Evolutionary conservation across 1,140 invertebrate genomes (phyloP).

Genomic region (Drosophila azteca): DNA sequence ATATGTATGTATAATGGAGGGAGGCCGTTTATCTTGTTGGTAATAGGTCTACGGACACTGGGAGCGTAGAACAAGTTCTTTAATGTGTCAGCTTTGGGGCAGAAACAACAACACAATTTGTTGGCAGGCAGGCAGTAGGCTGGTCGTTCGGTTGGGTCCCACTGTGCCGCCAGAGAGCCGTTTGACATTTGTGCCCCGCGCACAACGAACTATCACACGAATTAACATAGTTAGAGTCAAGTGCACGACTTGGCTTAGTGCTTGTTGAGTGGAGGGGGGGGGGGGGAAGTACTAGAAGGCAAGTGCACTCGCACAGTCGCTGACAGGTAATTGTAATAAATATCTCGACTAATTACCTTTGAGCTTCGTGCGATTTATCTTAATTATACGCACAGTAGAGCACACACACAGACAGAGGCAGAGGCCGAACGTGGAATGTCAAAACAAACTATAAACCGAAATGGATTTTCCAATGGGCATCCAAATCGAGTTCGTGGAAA

Average conservation of each 20-base stretch:
- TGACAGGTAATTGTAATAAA: slow-evolving; percentile 80
- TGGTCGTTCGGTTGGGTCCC: slow-evolving; percentile 7
- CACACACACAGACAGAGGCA: neutral
- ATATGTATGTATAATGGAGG: slow-evolving; percentile 27
- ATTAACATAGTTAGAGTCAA: slow-evolving; percentile 70
- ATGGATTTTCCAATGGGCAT: slow-evolving; percentile 12
- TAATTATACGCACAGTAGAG: slow-evolving; percentile 51
- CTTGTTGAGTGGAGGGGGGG: no score
- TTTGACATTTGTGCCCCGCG: slow-evolving; percentile 59
- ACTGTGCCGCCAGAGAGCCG: slow-evolving; percentile 44
- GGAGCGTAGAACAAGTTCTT: slow-evolving; percentile 40
- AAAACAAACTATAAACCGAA: slow-evolving; percentile 14
- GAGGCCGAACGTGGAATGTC: slow-evolving; percentile 17
- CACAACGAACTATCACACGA: slow-evolving; percentile 54
- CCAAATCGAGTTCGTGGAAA: no score
- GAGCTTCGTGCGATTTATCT: slow-evolving; percentile 67
- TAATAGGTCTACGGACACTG: slow-evolving; percentile 10
- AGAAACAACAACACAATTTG: slow-evolving; percentile 4
- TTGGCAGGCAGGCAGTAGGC: no score
- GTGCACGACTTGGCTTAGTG: slow-evolving; percentile 56
- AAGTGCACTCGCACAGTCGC: slow-evolving; percentile 37
- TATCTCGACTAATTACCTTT: slow-evolving; percentile 74
- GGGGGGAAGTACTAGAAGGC: slow-evolving; percentile 8
- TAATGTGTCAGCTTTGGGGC: neutral
- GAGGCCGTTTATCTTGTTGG: slow-evolving; percentile 39